Conservation (phyloP, 53 echinoderm and acorn worm species). For the Echinometra lucunter region DNA sequence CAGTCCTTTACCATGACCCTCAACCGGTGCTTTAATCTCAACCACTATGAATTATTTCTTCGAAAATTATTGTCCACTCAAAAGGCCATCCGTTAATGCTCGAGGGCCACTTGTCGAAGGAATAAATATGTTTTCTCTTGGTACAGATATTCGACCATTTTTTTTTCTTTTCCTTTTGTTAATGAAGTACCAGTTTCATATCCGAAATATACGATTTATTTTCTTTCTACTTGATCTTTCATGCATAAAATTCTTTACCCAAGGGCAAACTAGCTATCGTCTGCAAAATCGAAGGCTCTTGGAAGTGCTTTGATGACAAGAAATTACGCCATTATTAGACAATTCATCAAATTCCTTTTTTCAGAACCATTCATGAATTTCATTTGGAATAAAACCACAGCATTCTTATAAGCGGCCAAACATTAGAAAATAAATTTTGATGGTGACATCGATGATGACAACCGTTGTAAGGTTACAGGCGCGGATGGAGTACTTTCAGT, state of each 20-base stretch:
- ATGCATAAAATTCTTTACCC: not conserved
- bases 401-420: not conserved
- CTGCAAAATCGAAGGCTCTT: not conserved
- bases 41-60: constrained; percentile 22
- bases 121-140: not conserved
- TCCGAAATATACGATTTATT: not conserved
- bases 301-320: not conserved
- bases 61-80: constrained; percentile 40
- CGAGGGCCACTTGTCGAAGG: constrained; percentile 16
- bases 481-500: too few species aligned
- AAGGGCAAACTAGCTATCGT: not conserved
- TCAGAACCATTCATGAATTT: not conserved
- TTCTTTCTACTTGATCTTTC: constrained; percentile 14
- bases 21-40: not conserved
- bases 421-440: not conserved
- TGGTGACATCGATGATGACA: not conserved
- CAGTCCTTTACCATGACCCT: constrained; percentile 11
- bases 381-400: not conserved
- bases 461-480: not conserved
- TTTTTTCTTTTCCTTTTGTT: not conserved
- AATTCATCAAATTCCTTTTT: not conserved
- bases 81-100: constrained; percentile 47
- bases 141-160: not conserved
- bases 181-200: not conserved
- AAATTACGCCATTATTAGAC: not conserved